Evolutionary conservation across 2,888 invertebrate species (phyloP), one percentile per base, ranked within the genome.

Genomic region (Neoascia interrupta): DNA sequence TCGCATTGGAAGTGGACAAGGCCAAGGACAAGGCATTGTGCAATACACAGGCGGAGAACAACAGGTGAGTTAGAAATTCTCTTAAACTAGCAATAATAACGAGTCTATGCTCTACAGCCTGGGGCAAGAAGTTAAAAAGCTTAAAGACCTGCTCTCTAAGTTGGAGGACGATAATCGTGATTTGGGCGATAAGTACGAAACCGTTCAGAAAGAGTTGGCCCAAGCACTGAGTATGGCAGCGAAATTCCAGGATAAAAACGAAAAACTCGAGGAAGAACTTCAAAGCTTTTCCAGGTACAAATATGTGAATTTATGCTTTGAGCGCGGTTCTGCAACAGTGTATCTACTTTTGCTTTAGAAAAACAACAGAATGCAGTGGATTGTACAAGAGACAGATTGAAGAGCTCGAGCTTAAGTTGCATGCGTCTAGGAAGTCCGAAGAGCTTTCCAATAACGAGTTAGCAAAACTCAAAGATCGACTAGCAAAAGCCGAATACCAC

Each of bases 1-100:
- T 95, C 0, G 95, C 95, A 0, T 86, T 95, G 3, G 92, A 92
- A 86, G 93, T 95, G 0, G 95, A 96, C 86, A 91, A 92, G 61
- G 91, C 93, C 0, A 96, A 96, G 85, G 95, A 95, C 83, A 87
- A 90, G 0, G 92, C 94, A 0, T 92, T 96, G 60, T 84, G 89
- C 2, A 92, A 92, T 83, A 91, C 94, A 37, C 91, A 92, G 63
- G 91, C 91, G 10, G 92, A 93, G 0, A 93, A 93, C 90, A 89
- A 91, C 11, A 91, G 90, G 84, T 90, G 49, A 6, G 31, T 31
- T 28, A 13, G n/a, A 16, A 6, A 5, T 3, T 26, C 10, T 6
- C 5, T n/a, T n/a, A n/a, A n/a, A n/a, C n/a, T n/a, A n/a, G n/a
- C n/a, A n/a, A n/a, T n/a, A n/a, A n/a, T n/a, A n/a, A n/a, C n/a